A percentile compares a stretch with the other conserved stretches of the same genome.
phyloP scores from a whole-genome alignment of 2,797 vertebrate genomes.

The Pteronotus mesoamericanus region DNA sequence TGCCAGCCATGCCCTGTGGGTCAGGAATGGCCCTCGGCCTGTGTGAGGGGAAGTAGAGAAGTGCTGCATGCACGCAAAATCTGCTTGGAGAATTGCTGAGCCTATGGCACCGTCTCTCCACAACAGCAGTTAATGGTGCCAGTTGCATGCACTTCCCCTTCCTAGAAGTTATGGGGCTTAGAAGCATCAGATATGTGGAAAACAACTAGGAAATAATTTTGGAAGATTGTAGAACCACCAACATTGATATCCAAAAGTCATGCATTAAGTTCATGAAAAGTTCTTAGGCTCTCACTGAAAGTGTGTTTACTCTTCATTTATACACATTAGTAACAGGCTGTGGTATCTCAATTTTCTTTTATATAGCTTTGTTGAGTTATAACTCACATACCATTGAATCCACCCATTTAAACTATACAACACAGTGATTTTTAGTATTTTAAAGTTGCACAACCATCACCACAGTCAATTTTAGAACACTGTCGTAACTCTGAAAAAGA shows the following conservation, averaged over 20 bases:
- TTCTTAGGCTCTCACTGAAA: neutral
- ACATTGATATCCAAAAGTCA: neutral
- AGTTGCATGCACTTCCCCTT: neutral
- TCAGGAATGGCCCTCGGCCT: neutral
- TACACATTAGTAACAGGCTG: neutral
- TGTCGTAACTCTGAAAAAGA: neutral
- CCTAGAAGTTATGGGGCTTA: neutral
- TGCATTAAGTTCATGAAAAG: neutral
- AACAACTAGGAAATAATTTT: neutral
- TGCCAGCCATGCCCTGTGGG: rapidly evolving
- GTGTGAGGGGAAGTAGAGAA: neutral
- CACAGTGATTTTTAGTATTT: neutral
- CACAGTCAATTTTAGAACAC: neutral
- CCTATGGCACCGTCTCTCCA: neutral
- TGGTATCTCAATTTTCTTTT: neutral
- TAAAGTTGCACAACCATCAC: neutral
- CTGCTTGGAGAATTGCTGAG: neutral
- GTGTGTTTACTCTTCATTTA: neutral
- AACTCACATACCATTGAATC: neutral
- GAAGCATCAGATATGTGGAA: neutral
- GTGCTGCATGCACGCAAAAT: neutral
- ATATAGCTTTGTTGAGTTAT: neutral
- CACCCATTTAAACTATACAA: neutral
- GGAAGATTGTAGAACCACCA: neutral
- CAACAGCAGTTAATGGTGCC: neutral